Conservation (phyloP, 2,888 invertebrate species). For the Diloba caeruleocephala region DNA sequence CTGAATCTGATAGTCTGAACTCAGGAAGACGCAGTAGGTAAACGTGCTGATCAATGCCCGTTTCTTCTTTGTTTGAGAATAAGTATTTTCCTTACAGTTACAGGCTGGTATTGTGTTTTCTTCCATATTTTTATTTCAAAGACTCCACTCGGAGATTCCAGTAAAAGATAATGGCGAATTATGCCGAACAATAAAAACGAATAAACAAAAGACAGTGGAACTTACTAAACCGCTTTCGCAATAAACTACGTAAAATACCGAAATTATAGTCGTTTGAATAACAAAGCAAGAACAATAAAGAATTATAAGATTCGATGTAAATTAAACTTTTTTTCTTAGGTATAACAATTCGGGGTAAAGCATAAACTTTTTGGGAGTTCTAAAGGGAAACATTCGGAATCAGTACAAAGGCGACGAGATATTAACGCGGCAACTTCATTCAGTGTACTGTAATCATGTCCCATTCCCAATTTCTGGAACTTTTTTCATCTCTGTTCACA, state of each 20-base stretch:
- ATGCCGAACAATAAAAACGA: conserved; percentile 28
- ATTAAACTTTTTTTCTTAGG: conserved; percentile 74
- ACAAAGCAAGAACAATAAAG: conserved; percentile 68
- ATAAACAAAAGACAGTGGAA: conserved; percentile 36
- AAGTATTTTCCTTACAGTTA: too few species aligned
- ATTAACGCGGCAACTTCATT: conserved; percentile 85
- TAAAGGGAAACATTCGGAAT: conserved; percentile 81
- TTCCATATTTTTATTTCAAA: conserved; percentile 8
- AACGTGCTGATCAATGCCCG: too few species aligned
- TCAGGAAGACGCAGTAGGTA: too few species aligned
- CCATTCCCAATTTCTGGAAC: conserved; percentile 83
- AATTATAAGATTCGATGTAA: conserved; percentile 74
- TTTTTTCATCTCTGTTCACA: conserved; percentile 88
- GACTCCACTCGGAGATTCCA: conserved; percentile 13
- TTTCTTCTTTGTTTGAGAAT: too few species aligned
- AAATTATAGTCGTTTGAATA: conserved; percentile 43
- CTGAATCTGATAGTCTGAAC: too few species aligned
- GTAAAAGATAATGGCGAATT: conserved; percentile 29
- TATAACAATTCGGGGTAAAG: conserved; percentile 69
- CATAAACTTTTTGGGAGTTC: conserved; percentile 74
- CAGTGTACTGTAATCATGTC: conserved; percentile 86
- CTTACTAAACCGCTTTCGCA: conserved; percentile 25
- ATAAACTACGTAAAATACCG: conserved; percentile 41
- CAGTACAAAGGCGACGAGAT: conserved; percentile 84
- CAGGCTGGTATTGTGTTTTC: conserved; percentile 3